Conservation (phyloP, 2,888 invertebrate genomes). For the Microdon myrmicae region DNA sequence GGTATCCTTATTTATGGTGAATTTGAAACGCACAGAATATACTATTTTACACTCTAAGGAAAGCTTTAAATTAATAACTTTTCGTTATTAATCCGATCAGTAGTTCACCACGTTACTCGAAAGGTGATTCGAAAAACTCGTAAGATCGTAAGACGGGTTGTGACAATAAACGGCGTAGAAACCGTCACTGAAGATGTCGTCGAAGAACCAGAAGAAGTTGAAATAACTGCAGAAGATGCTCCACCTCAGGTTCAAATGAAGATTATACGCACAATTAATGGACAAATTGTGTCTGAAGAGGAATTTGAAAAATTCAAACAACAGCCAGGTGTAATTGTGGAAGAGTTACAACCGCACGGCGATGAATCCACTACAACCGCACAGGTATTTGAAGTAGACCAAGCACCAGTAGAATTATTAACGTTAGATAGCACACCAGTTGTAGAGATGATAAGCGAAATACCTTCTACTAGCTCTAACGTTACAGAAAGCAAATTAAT, state of each 20-base stretch:
- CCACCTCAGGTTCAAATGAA: conserved; percentile 67
- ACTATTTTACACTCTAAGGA: too few species aligned
- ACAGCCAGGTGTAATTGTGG: conserved; percentile 60
- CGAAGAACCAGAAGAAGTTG: conserved; percentile 79
- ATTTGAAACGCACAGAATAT: too few species aligned
- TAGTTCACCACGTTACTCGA: conserved; percentile 84
- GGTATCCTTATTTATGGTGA: too few species aligned
- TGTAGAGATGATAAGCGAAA: conserved; percentile 57
- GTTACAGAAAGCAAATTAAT: conserved; percentile 55
- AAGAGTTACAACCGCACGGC: conserved; percentile 21
- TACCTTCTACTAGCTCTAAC: conserved; percentile 58
- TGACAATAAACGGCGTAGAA: conserved; percentile 85
- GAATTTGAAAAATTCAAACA: conserved; percentile 61
- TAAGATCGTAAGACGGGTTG: conserved; percentile 79
- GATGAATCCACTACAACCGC: conserved; percentile 55
- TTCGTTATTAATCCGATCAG: conserved; percentile 82
- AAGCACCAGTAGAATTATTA: conserved; percentile 67
- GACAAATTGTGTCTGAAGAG: conserved; percentile 65
- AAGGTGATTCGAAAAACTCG: conserved; percentile 79
- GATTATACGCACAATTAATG: conserved; percentile 71
- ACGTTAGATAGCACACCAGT: conserved; percentile 62
- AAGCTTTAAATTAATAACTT: too few species aligned
- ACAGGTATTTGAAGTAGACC: conserved; percentile 67
- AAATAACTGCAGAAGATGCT: conserved; percentile 62
- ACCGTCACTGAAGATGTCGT: conserved; percentile 84